Evolutionary conservation across 1,140 invertebrate genomes (phyloP).

Genomic region (Solenopsis fugax): DNA sequence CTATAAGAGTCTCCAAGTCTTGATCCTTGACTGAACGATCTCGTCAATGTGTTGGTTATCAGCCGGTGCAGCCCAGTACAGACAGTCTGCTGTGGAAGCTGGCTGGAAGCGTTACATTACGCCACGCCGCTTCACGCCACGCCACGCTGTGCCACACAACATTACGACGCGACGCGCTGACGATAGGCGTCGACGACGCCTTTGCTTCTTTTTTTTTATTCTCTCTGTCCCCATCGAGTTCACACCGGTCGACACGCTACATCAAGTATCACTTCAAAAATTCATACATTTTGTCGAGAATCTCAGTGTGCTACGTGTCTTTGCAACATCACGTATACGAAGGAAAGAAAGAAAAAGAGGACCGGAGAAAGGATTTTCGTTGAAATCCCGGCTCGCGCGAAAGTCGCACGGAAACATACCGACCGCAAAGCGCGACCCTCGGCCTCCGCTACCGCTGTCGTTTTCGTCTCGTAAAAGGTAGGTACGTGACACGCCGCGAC

Average conservation of each 20-base stretch:
- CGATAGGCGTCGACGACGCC: constrained; percentile 43
- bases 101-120: constrained; percentile 31
- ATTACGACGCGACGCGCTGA: constrained; percentile 29
- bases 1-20: not conserved
- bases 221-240: not conserved
- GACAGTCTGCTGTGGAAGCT: constrained; percentile 50
- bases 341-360: not conserved
- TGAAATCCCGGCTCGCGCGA: constrained; percentile 54
- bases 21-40: not conserved
- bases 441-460: constrained; percentile 48
- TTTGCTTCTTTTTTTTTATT: not conserved
- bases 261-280: constrained; percentile 1
- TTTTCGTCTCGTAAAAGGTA: constrained; percentile 71
- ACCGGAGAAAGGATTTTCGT: constrained; percentile 1
- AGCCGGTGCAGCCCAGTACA: constrained; percentile 1
- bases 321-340: not conserved
- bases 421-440: constrained; percentile 54
- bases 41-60: constrained; percentile 50
- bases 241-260: constrained; percentile 16
- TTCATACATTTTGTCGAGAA: not conserved
- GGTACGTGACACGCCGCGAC: not conserved
- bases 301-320: not conserved
- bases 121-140: not conserved
- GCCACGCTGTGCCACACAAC: not conserved
- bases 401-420: constrained; percentile 67